phyloP scores from a whole-genome alignment of 2,888 invertebrate genomes.

The Cyclophora punctaria region DNA sequence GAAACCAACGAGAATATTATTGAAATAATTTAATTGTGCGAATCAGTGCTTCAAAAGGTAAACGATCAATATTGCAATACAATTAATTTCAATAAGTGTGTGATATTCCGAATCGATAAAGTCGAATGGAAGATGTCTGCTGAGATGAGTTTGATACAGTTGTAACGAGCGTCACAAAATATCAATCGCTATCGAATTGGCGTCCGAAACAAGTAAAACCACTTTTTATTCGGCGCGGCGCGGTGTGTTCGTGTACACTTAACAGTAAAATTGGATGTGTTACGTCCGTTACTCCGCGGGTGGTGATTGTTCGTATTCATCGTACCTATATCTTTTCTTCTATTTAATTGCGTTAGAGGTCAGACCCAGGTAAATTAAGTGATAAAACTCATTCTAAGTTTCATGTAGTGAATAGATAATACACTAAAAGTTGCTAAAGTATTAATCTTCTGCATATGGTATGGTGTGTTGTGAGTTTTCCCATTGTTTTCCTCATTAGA shows the following conservation, averaged over 20 bases:
- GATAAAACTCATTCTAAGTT: too few species aligned
- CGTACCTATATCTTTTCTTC: neutral
- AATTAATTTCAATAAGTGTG: too few species aligned
- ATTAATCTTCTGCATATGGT: neutral
- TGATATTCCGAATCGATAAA: too few species aligned
- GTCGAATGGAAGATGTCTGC: neutral
- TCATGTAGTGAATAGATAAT: too few species aligned
- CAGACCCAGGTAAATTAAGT: slow-evolving; percentile 10
- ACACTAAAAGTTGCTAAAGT: too few species aligned
- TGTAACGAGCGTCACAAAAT: slow-evolving; percentile 5
- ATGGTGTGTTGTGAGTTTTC: neutral
- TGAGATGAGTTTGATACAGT: neutral
- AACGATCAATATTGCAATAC: neutral
- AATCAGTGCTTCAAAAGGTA: neutral
- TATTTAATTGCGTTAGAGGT: slow-evolving; percentile 4
- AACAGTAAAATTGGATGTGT: slow-evolving; percentile 50
- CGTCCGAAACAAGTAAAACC: slow-evolving; percentile 48
- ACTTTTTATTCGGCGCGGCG: slow-evolving; percentile 34
- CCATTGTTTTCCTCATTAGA: neutral
- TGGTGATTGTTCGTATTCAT: slow-evolving; percentile 20
- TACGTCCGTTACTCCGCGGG: slow-evolving; percentile 54
- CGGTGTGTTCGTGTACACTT: slow-evolving; percentile 29
- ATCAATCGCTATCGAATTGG: slow-evolving; percentile 23
- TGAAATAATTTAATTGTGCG: neutral
- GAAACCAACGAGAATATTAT: slow-evolving; percentile 6